These are phyloP conservation scores for Periparus ater DNA, from an alignment of 2,797 vertebrate genomes.

Conservation along the genomic window DNA sequence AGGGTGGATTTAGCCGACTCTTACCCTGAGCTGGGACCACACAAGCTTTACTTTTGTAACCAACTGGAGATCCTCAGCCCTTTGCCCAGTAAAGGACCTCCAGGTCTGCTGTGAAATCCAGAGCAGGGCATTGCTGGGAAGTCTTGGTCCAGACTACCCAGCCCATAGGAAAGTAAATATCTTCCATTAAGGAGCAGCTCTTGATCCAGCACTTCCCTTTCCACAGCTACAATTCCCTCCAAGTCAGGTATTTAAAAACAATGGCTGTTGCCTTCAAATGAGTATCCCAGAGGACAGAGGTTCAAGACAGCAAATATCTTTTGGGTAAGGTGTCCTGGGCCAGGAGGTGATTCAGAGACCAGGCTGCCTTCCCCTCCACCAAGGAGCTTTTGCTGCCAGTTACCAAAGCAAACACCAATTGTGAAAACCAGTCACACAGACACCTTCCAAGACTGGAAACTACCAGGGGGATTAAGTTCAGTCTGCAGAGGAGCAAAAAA, in stretches of 20 bases:
- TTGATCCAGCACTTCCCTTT: background rate
- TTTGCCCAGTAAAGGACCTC: background rate
- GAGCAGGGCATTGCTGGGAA: background rate
- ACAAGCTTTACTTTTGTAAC: background rate
- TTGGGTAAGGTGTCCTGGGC: background rate
- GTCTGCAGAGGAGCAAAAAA: background rate
- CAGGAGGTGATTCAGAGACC: slow-evolving; percentile 20
- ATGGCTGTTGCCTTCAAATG: background rate
- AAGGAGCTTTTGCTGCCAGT: background rate
- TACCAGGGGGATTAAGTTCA: background rate
- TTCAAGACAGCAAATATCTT: background rate
- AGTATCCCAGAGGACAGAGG: background rate
- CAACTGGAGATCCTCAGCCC: background rate
- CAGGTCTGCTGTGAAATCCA: background rate
- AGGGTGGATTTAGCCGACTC: background rate
- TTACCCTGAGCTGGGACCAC: background rate
- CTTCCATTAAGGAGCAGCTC: background rate
- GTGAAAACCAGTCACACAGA: background rate
- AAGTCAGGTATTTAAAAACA: slow-evolving; percentile 11
- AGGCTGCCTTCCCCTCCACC: background rate
- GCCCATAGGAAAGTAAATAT: background rate
- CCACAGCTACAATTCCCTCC: background rate
- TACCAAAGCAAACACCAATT: background rate
- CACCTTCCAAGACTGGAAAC: slow-evolving; percentile 5
- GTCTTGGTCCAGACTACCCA: background rate